Evolutionary conservation across 2,113 vertebrate genomes (phyloP), one percentile per base, ranked within the genome.

Genomic region (Hepsetus odoe): DNA sequence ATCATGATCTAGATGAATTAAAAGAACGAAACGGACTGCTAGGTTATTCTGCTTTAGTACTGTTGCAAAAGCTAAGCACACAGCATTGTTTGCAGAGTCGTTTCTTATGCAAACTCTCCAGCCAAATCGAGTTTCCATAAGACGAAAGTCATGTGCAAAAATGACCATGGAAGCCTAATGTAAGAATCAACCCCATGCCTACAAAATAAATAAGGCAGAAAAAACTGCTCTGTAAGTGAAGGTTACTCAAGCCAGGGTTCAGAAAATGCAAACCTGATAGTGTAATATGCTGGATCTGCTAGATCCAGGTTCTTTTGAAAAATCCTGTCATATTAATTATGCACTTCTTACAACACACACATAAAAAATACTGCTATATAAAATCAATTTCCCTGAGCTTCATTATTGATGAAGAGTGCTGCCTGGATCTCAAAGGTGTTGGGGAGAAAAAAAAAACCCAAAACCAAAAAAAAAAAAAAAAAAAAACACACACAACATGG

Each of bases 311-410:
- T 28, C 13, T 55, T 49, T 68, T 20, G 16, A 72, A 32, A 72
- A 65, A 64, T 13, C 20, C 56, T 30, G 51, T 68, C 42, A 38
- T 18, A 72, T 79, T 79, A 65, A 55, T 72, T 42, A 72, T 64
- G 58, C 46, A 72, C 58, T 64, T 42, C 59, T 44, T 72, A 59
- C 38, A 49, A 67, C n/a, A 56, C 38, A 68, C 24, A 56, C 28
- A 18, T 44, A 11, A 49, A 51, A 68, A 68, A 66, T 35, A 5
- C 26, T 28, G 16, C 62, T 28, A 80, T 68, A 80, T 28, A 74
- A 46, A 28, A 49, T 69, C 28, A 20, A 59, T 59, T 24, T 75
- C 42, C 30, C 77, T 38, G n/a, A 28, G 46, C 35, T 5, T 55
- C 38, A 42, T 73, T 56, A 74, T 51, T 73, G 61, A 66, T 58